These are phyloP conservation scores for Drosophila subobscura DNA, from an alignment of 1,140 invertebrate genomes.

Conservation along the genomic window DNA sequence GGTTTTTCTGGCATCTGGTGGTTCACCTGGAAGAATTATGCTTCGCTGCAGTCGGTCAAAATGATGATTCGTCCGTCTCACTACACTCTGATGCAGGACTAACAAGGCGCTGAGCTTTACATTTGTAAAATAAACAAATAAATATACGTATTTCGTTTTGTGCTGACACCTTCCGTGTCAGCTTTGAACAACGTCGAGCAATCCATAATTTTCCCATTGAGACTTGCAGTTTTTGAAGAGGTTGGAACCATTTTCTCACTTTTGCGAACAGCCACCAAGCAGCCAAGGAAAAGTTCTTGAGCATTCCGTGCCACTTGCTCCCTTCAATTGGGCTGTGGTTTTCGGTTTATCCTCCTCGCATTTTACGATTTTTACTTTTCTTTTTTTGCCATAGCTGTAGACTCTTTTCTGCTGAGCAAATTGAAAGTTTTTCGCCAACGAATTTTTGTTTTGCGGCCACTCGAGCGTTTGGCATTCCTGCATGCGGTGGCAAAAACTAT, in stretches of 20 bases:
- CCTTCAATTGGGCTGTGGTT: constrained; percentile 39
- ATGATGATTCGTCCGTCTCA: constrained; percentile 23
- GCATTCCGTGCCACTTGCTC: constrained; percentile 28
- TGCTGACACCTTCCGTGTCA: neutral
- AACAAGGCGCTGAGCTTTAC: too few relatives aligned
- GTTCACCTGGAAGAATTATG: constrained; percentile 18
- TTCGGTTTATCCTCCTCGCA: constrained; percentile 51
- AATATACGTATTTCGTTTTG: neutral
- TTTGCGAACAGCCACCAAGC: constrained; percentile 4
- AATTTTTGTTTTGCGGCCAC: constrained; percentile 54
- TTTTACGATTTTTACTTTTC: constrained; percentile 59
- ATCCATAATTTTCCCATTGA: constrained; percentile 72
- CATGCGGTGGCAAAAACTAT: constrained; percentile 52
- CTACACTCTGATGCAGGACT: too few relatives aligned
- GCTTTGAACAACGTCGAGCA: constrained; percentile 46
- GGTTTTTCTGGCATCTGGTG: constrained; percentile 16
- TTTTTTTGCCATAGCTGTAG: constrained; percentile 60
- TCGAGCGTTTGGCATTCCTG: constrained; percentile 49
- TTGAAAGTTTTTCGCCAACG: constrained; percentile 62
- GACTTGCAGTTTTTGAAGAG: constrained; percentile 25
- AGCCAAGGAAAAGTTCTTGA: constrained; percentile 65
- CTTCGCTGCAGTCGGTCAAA: constrained; percentile 1
- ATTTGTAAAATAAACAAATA: too few relatives aligned
- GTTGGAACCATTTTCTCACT: neutral
- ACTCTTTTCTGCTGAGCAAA: constrained; percentile 58